Evolutionary conservation across 1,140 invertebrate genomes (phyloP), one percentile per base, ranked within the genome.

Genomic region (Aphelinus atriplicis): DNA sequence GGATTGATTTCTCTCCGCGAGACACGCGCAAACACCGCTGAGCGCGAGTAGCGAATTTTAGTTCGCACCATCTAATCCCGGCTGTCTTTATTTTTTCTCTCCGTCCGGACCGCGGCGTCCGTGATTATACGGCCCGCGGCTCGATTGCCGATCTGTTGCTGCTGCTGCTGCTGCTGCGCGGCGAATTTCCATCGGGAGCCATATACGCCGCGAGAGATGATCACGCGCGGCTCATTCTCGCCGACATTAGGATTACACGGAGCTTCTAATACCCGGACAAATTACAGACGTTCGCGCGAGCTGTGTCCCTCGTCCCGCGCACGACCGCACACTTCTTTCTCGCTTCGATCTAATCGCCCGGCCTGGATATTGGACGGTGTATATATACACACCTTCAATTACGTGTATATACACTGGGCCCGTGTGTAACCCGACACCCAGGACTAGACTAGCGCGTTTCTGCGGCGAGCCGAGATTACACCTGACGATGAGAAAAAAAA

Each of bases 121-220:
- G 9, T 65, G 62, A 65, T 65, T 72, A 65, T 57, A 72, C 55
- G 53, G 26, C 62, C 46, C 4, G 57, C 26, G 1, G 3, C 42
- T 42, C 57, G 57, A 51, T 50, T 70, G 43, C 67, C 47, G 10
- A 43, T 70, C 10, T 45, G 66, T 26, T 26, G 26, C 26, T 26
- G 26, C 26, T 26, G 26, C 26, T 26, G 26, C 26, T 5, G 10
- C 45, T 10, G 55, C 47, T 3, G 7, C 47, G 42, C 46, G 55
- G 62, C n/a, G 43, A 66, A 67, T 73, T 73, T 73, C 67, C 45
- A 73, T 73, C 71, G 48, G 71, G 56, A 67, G 64, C 64, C 63
- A 42, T 6, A 47, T 26, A 26, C n/a, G 26, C 5, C 26, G 43
- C 42, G 45, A 4, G 26, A 26, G 26, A 57, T 57, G 50, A 64